These are phyloP conservation scores for Champsocephalus gunnari DNA, from an alignment of 2,797 vertebrate species.

Conservation along the genomic window DNA sequence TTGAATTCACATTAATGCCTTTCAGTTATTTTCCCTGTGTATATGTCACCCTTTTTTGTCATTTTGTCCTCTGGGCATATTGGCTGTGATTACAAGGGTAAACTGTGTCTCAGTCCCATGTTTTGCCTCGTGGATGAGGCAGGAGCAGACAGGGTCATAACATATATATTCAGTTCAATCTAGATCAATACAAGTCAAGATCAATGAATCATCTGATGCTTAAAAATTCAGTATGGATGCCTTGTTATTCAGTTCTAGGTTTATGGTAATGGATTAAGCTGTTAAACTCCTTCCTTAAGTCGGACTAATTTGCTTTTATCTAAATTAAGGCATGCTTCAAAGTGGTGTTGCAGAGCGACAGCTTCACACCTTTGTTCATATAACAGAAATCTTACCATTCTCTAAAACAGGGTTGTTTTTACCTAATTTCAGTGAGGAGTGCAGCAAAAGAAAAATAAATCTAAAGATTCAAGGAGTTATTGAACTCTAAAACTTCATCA, in stretches of 20 bases:
- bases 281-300: not conserved
- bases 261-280: not conserved
- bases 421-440: not conserved
- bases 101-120: constrained; percentile 9
- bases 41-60: constrained; percentile 22
- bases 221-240: not conserved
- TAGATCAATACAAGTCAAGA: constrained; percentile 29
- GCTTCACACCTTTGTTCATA: not conserved
- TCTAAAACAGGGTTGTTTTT: not conserved
- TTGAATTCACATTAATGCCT: constrained; percentile 51
- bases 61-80: constrained; percentile 26
- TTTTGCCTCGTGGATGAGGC: constrained; percentile 16
- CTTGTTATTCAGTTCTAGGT: not conserved
- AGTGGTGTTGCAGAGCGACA: not conserved
- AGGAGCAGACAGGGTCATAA: constrained; percentile 14
- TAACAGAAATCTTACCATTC: not conserved
- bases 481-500: constrained; percentile 4
- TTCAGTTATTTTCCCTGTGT: constrained; percentile 13
- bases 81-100: constrained; percentile 8
- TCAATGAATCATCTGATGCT: constrained; percentile 33
- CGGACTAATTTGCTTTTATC: constrained; percentile 3
- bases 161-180: constrained; percentile 40
- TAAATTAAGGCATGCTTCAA: constrained; percentile 13
- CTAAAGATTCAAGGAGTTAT: not conserved
- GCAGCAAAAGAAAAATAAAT: not conserved